These are phyloP conservation scores for Seira musarum DNA, from an alignment of 2,888 invertebrate genomes.

Conservation along the genomic window DNA sequence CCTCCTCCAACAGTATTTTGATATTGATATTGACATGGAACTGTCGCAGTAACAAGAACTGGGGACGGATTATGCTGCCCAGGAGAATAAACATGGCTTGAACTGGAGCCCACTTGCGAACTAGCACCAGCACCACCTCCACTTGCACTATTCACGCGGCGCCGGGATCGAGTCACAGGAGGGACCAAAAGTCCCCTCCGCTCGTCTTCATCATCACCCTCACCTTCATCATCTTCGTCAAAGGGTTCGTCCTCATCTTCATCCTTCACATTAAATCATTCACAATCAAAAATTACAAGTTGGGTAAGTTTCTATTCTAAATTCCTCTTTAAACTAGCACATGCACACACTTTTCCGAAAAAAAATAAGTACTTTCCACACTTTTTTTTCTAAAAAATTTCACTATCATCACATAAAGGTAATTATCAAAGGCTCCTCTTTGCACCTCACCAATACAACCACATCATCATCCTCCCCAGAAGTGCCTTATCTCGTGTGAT, in stretches of 20 bases:
- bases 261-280: slow-evolving; percentile 39
- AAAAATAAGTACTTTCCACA: neutral
- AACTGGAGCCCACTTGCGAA: slow-evolving; percentile 27
- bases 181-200: slow-evolving; percentile 22
- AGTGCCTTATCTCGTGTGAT: neutral
- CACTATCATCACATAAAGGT: neutral
- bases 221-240: slow-evolving; percentile 35
- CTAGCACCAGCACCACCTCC: slow-evolving; percentile 30
- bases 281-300: neutral
- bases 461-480: neutral
- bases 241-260: slow-evolving; percentile 41
- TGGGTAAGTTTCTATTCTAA: neutral
- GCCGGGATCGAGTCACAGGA: slow-evolving; percentile 24
- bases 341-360: neutral
- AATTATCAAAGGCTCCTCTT: neutral
- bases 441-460: neutral
- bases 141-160: slow-evolving; percentile 38
- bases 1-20: slow-evolving; percentile 29
- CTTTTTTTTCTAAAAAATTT: slow-evolving; percentile 3
- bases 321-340: neutral
- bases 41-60: slow-evolving; percentile 40
- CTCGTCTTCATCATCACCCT: slow-evolving; percentile 41
- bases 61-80: slow-evolving; percentile 45
- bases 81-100: slow-evolving; percentile 57
- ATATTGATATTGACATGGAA: slow-evolving; percentile 39